These are phyloP conservation scores for Drosophila bunnanda DNA, from an alignment of 2,888 invertebrate genomes.

Conservation along the genomic window DNA sequence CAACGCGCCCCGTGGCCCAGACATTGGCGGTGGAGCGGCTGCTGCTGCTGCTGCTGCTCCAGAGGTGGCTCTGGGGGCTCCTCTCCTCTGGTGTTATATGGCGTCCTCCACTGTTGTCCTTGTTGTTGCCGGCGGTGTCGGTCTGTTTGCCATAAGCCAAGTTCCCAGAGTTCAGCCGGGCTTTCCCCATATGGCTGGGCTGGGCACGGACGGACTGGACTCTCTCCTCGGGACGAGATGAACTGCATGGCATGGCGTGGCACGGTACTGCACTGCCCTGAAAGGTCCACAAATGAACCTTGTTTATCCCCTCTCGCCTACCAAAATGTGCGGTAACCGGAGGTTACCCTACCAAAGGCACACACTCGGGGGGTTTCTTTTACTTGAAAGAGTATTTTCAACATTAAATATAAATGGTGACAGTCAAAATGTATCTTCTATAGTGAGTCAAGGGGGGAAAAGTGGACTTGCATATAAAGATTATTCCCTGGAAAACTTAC, in stretches of 20 bases:
- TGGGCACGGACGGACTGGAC: too few relatives aligned
- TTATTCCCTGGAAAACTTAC: too few relatives aligned
- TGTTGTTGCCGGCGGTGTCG: slow-evolving; percentile 13
- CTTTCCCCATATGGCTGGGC: slow-evolving; percentile 22
- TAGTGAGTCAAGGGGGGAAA: neutral
- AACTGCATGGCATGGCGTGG: slow-evolving; percentile 18
- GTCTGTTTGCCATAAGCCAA: slow-evolving; percentile 37
- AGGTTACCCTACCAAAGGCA: neutral
- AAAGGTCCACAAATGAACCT: slow-evolving; percentile 24
- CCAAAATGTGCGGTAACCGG: neutral
- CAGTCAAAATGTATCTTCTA: neutral
- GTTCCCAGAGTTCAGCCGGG: slow-evolving; percentile 4
- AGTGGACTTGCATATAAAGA: neutral
- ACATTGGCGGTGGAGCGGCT: slow-evolving; percentile 27
- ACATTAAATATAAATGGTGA: neutral
- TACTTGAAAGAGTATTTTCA: neutral
- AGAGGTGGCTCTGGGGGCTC: slow-evolving; percentile 15
- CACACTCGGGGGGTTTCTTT: neutral
- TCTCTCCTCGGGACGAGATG: slow-evolving; percentile 13
- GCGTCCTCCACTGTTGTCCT: neutral
- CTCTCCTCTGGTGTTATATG: slow-evolving; percentile 6
- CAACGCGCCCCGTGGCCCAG: slow-evolving; percentile 60
- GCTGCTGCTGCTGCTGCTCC: neutral
- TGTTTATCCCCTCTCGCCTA: neutral
- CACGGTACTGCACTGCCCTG: slow-evolving; percentile 1